A percentile compares a stretch with the other conserved stretches of the same genome.
Conservation (phyloP, 2,797 vertebrate species). For the Mycteria americana region DNA sequence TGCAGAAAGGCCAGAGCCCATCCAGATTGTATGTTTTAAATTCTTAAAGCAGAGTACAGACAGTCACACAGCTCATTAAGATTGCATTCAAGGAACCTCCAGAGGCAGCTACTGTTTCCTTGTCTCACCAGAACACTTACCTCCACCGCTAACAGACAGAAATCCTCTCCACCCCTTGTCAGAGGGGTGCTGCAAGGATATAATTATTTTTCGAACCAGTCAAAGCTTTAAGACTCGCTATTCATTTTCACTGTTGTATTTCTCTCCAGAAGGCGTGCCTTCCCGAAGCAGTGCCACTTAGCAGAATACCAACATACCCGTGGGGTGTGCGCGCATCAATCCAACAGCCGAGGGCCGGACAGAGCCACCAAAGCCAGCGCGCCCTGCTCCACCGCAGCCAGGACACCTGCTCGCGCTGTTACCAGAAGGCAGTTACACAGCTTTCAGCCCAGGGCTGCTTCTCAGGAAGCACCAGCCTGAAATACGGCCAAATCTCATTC, state of each 20-base stretch:
- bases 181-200: neutral
- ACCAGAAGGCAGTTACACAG: neutral
- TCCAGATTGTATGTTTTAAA: neutral
- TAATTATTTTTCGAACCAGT: neutral
- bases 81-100: neutral
- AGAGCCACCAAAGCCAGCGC: neutral
- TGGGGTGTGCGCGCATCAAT: fast-evolving
- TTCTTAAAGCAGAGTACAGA: neutral
- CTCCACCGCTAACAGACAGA: neutral
- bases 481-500: neutral
- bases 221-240: neutral
- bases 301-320: neutral
- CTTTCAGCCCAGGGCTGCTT: neutral
- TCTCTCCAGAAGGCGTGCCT: neutral
- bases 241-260: neutral
- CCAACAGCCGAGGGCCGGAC: neutral
- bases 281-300: neutral
- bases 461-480: neutral
- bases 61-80: neutral
- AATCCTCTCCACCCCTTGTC: neutral
- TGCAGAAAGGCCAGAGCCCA: neutral
- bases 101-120: neutral
- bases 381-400: neutral
- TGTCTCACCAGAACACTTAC: neutral
- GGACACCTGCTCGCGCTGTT: neutral